Conservation (phyloP, 2,888 invertebrate species). For the Metalampra italica region DNA sequence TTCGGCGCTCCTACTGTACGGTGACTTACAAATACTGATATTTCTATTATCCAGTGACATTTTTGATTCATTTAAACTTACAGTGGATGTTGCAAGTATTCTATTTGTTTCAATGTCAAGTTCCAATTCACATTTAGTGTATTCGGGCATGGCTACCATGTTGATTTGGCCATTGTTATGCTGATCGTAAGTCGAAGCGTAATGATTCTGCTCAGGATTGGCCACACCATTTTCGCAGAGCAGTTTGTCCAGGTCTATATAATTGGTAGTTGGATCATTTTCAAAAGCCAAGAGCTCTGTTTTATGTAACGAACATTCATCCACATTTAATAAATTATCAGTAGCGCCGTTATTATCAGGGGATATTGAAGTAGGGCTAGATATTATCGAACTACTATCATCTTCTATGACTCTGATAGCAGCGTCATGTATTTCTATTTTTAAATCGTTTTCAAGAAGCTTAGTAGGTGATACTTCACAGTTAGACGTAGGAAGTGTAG, state of each 20-base stretch:
- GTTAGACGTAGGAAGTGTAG: slow-evolving; percentile 29
- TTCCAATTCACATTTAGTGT: slow-evolving; percentile 13
- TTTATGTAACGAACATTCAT: slow-evolving; percentile 20
- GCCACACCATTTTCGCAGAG: neutral
- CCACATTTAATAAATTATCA: slow-evolving; percentile 20
- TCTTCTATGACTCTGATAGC: slow-evolving; percentile 18
- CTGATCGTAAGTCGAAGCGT: slow-evolving; percentile 1
- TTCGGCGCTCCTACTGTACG: slow-evolving; percentile 57
- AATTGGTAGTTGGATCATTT: slow-evolving; percentile 7
- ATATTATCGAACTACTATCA: slow-evolving; percentile 24
- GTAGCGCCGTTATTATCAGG: slow-evolving; percentile 25
- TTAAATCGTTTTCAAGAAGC: slow-evolving; percentile 15
- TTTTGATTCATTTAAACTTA: slow-evolving; percentile 47
- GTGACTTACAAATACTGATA: slow-evolving; percentile 29
- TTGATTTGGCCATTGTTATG: neutral
- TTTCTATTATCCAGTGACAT: slow-evolving; percentile 22
- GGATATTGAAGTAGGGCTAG: slow-evolving; percentile 30
- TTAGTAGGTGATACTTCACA: slow-evolving; percentile 36
- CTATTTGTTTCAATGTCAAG: slow-evolving; percentile 21
- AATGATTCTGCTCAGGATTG: neutral
- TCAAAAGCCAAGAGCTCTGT: slow-evolving; percentile 15
- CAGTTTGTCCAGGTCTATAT: neutral
- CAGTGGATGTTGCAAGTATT: slow-evolving; percentile 44
- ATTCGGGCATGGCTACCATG: neutral
- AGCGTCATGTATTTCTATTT: slow-evolving; percentile 6